These are phyloP conservation scores for Myopa tessellatipennis DNA, from an alignment of 2,888 invertebrate genomes.

Conservation along the genomic window DNA sequence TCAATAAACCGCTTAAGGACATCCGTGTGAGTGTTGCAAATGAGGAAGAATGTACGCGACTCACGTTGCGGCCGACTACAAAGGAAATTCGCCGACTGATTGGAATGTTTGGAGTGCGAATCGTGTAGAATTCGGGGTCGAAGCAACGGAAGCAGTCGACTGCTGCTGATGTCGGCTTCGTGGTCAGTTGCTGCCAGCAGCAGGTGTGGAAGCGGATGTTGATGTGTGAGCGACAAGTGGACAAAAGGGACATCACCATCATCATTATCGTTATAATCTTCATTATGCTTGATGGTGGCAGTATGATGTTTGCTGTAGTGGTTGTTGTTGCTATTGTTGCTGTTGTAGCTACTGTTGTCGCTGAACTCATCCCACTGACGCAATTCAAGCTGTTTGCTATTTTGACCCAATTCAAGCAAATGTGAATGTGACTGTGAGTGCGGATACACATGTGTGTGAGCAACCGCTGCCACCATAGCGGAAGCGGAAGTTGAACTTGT, in stretches of 20 bases:
- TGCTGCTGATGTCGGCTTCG: not conserved
- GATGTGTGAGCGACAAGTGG: constrained; percentile 13
- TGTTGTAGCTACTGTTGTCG: not conserved
- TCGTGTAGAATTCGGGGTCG: not conserved
- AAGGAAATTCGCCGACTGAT: not conserved
- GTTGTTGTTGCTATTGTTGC: not conserved
- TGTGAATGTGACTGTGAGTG: constrained; percentile 18
- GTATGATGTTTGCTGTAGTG: constrained; percentile 33
- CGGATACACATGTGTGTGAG: not conserved
- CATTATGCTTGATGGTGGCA: constrained; percentile 15
- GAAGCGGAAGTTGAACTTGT: constrained; percentile 35
- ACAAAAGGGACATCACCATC: constrained; percentile 10
- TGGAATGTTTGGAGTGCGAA: not conserved
- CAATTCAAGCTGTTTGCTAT: constrained; percentile 12
- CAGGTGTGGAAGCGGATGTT: constrained; percentile 7
- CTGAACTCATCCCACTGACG: not conserved
- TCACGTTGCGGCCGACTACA: constrained; percentile 33
- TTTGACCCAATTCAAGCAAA: constrained; percentile 33
- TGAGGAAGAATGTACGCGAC: constrained; percentile 31
- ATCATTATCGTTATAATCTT: constrained; percentile 43
- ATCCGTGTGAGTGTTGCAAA: constrained; percentile 30
- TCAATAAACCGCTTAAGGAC: constrained; percentile 43
- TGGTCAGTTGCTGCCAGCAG: constrained; percentile 5
- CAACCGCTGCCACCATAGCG: not conserved
- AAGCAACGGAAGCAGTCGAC: constrained; percentile 2